phyloP scores from a whole-genome alignment of 2,113 vertebrate species.

The Excalfactoria chinensis region DNA sequence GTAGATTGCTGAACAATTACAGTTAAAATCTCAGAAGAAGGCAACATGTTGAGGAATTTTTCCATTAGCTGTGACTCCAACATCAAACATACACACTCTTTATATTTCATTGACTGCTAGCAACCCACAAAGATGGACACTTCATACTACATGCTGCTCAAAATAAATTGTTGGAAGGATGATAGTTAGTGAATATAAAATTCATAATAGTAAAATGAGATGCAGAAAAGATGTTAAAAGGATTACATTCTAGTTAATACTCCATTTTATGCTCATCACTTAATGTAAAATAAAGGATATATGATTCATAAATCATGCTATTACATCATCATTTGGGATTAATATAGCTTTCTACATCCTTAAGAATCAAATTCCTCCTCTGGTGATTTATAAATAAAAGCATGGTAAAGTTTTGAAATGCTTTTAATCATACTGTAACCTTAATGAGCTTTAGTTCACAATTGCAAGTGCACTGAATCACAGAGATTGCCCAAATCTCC shows the following conservation, averaged over 20 bases:
- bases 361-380: not conserved
- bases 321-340: not conserved
- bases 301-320: not conserved
- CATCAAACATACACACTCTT: not conserved
- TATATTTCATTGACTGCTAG: not conserved
- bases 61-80: not conserved
- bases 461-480: not conserved
- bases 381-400: not conserved
- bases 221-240: not conserved
- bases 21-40: conserved; percentile 32
- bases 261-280: not conserved
- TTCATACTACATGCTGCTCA: not conserved
- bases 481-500: not conserved
- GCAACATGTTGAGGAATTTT: conserved; percentile 4
- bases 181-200: not conserved
- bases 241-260: not conserved
- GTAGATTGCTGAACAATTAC: conserved; percentile 21
- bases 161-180: not conserved
- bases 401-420: not conserved
- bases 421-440: not conserved
- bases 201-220: not conserved
- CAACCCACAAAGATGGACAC: not conserved
- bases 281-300: not conserved
- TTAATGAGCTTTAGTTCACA: not conserved
- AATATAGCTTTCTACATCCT: not conserved